Base-by-base conservation (phyloP, 2,797 vertebrate species). In the Hypotaenidia okinawae region DNA sequence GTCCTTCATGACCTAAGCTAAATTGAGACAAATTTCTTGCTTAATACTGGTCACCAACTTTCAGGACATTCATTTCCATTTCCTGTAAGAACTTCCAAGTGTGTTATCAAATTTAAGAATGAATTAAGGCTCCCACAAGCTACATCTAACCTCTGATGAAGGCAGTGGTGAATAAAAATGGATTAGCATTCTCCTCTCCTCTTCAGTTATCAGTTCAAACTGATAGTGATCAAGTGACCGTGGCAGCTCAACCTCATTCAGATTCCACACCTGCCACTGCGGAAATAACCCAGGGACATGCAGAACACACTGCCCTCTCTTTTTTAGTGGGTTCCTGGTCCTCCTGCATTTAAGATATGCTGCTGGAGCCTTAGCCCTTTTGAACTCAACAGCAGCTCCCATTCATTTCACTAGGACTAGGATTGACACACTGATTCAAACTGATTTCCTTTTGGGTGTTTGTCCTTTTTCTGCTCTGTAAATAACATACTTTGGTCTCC, bases 151-250 rank as follows among this genome's bases (percentile, higher is more conserved):
- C 74, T 87, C 68, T 51, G 67, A 89, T 55, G 87, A 91, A 90
- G 83, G 70, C 80, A 90, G 9, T 68, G 70, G 79, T 87, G 82
- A 96, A 94, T 82, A 91, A 85, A 81, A 96, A 89, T 14, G 52
- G 87, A 94, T 96, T 83, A 87, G 80, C 47, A 80, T 39, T 83
- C 96, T 90, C 72, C 58, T 90, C 77, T 96, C 80, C 84, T 96
- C 86, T 95, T 22, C 58, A 62, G 51, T 91, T 90, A 91, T 49
- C 92, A 93, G 73, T 61, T 88, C 75, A 90, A 61, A 51, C 43
- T 68, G 93, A 94, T 76, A 91, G 57, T 6, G 74, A 91, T 58
- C 91, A 61, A 91, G 61, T 66, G 89, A 76, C 80, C 13, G 1
- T 67, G 85, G 87, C 77, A 91, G 85, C 58, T 81, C 80, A 62